Evolutionary conservation across 2,888 invertebrate genomes (phyloP).

Genomic region (Tanaodytes sp.): DNA sequence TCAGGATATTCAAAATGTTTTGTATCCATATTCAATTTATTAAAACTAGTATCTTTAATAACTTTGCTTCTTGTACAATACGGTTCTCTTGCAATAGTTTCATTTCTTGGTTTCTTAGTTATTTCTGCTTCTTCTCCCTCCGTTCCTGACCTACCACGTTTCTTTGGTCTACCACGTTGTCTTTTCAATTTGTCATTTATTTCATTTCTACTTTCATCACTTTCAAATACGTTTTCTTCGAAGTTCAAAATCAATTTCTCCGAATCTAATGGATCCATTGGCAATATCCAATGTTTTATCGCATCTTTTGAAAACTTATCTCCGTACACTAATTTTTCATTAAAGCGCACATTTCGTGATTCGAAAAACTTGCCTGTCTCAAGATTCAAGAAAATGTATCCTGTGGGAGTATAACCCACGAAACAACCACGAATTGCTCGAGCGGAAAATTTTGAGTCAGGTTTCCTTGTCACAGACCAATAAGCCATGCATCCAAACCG

Average conservation of each 20-base stretch:
- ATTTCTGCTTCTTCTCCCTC: too few relatives aligned
- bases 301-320: too few relatives aligned
- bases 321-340: conserved; percentile 54
- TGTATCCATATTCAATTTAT: not conserved
- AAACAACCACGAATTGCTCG: conserved; percentile 1
- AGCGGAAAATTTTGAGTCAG: conserved; percentile 18
- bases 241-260: not conserved
- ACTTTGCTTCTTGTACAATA: not conserved
- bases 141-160: not conserved
- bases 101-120: too few relatives aligned
- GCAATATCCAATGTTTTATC: not conserved
- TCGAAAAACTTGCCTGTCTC: conserved; percentile 9
- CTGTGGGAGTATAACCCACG: not conserved
- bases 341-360: conserved; percentile 44
- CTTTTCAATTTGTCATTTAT: too few relatives aligned
- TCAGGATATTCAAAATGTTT: not conserved
- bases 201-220: not conserved
- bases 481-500: too few relatives aligned
- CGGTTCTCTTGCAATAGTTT: too few relatives aligned
- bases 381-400: conserved; percentile 25
- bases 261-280: not conserved
- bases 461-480: too few relatives aligned
- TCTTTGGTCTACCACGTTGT: not conserved
- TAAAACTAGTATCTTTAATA: not conserved
- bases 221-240: not conserved